Evolutionary conservation across 2,888 invertebrate species (phyloP).

Genomic region (Gymnosoma rotundatum): DNA sequence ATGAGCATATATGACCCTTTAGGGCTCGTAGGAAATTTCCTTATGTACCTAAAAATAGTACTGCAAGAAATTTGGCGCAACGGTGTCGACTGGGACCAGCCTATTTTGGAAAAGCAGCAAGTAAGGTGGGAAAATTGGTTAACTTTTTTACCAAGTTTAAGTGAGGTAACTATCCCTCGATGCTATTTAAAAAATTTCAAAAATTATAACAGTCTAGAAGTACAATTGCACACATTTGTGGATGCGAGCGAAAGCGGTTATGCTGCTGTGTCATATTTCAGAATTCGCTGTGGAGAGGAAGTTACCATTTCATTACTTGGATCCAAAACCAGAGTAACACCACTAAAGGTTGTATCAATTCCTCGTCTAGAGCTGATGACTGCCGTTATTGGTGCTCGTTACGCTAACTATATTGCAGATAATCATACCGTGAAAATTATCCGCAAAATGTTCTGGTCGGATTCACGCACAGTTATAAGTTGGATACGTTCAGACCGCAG

Average conservation of each 20-base stretch:
- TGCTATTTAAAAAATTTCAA: slow-evolving; percentile 23
- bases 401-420: slow-evolving; percentile 28
- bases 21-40: slow-evolving; percentile 48
- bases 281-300: slow-evolving; percentile 36
- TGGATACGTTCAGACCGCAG: slow-evolving; percentile 46
- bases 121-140: slow-evolving; percentile 60
- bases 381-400: slow-evolving; percentile 62
- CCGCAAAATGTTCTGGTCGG: slow-evolving; percentile 36
- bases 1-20: slow-evolving; percentile 57
- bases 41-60: slow-evolving; percentile 46
- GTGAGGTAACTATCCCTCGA: slow-evolving; percentile 46
- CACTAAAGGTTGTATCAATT: slow-evolving; percentile 60
- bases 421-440: slow-evolving; percentile 5
- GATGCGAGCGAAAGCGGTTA: slow-evolving; percentile 68
- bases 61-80: slow-evolving; percentile 48
- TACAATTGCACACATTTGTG: slow-evolving; percentile 48
- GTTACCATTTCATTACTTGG: slow-evolving; percentile 39
- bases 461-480: slow-evolving; percentile 36
- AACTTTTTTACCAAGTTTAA: slow-evolving; percentile 55
- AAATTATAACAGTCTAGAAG: slow-evolving; percentile 37
- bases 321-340: slow-evolving; percentile 58
- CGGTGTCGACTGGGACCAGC: slow-evolving; percentile 33
- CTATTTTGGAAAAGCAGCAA: slow-evolving; percentile 9
- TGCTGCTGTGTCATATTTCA: slow-evolving; percentile 8
- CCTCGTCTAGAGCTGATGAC: slow-evolving; percentile 61